These are phyloP conservation scores for Drosophila trapezifrons DNA, from an alignment of 1,140 invertebrate species.

Conservation along the genomic window DNA sequence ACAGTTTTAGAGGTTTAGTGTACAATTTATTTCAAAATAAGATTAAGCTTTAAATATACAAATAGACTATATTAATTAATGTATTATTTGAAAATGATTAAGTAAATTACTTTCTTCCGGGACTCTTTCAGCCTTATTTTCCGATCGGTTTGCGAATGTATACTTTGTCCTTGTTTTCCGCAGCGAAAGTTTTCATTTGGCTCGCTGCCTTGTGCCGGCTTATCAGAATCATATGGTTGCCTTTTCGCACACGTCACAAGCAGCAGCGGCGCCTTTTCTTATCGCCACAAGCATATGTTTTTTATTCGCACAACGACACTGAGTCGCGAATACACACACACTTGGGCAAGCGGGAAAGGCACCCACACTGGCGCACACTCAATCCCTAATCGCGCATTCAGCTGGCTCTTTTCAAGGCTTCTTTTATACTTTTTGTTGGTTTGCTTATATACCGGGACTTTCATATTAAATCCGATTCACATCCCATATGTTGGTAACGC, in stretches of 20 bases:
- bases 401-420: slow-evolving; percentile 42
- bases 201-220: slow-evolving; percentile 23
- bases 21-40: slow-evolving; percentile 11
- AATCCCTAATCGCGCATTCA: slow-evolving; percentile 25
- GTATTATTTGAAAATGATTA: too few species aligned
- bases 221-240: slow-evolving; percentile 76
- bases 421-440: slow-evolving; percentile 8
- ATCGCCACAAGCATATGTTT: slow-evolving; percentile 49
- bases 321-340: slow-evolving; percentile 1
- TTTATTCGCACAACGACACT: slow-evolving; percentile 18
- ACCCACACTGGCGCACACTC: slow-evolving; percentile 1
- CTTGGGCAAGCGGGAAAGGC: background rate
- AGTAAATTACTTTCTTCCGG: background rate
- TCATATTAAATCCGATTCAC: slow-evolving; percentile 5
- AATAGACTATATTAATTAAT: too few species aligned
- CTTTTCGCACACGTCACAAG: slow-evolving; percentile 40
- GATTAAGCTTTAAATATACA: background rate
- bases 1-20: slow-evolving; percentile 48
- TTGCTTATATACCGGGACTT: background rate
- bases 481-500: too few species aligned
- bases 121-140: background rate
- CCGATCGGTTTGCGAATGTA: background rate
- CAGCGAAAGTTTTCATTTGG: slow-evolving; percentile 30
- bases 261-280: slow-evolving; percentile 27
- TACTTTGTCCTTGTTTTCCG: slow-evolving; percentile 3